These are phyloP conservation scores for Macrophya annulata DNA, from an alignment of 2,888 invertebrate genomes.

Conservation along the genomic window DNA sequence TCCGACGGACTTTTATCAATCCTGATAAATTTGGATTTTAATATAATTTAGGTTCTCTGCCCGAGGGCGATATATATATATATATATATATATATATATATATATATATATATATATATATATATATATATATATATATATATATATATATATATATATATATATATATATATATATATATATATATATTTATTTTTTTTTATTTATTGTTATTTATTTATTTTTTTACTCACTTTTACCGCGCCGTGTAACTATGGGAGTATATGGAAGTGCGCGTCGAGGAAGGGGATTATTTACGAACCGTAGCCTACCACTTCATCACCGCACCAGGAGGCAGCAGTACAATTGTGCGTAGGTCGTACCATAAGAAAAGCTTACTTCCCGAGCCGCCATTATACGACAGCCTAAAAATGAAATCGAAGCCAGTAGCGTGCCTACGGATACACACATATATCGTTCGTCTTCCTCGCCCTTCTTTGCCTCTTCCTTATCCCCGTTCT, in stretches of 20 bases:
- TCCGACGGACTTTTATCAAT: neutral
- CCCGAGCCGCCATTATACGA: constrained; percentile 69
- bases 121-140: too few relatives aligned
- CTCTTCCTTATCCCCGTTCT: constrained; percentile 21
- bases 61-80: too few relatives aligned
- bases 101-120: too few relatives aligned
- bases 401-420: constrained; percentile 70
- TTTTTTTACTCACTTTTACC: neutral
- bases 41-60: neutral
- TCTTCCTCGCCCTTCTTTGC: constrained; percentile 11
- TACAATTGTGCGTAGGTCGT: constrained; percentile 33
- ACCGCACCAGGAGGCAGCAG: constrained; percentile 15
- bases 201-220: too few relatives aligned
- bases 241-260: neutral
- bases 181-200: too few relatives aligned
- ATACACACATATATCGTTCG: constrained; percentile 4
- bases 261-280: neutral
- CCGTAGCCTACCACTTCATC: constrained; percentile 13
- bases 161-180: too few relatives aligned
- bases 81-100: too few relatives aligned
- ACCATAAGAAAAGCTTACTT: constrained; percentile 70
- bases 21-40: neutral
- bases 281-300: constrained; percentile 23
- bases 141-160: too few relatives aligned
- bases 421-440: constrained; percentile 16